phyloP scores from a whole-genome alignment of 2,797 vertebrate species.

The Alcedo quadribrachys region DNA sequence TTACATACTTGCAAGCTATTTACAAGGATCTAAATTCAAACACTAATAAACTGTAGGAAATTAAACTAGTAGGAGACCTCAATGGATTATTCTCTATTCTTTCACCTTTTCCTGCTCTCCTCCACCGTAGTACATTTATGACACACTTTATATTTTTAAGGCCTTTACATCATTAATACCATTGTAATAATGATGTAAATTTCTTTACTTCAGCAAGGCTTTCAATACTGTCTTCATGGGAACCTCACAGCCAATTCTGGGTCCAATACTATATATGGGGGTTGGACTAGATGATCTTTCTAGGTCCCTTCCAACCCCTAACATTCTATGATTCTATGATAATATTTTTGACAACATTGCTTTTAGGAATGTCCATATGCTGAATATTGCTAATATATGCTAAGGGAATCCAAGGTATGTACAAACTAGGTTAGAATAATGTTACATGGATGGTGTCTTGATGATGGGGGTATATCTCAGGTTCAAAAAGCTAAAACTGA shows the following conservation, averaged over 20 bases:
- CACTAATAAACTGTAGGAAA: background rate
- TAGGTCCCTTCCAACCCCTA: too few relatives aligned
- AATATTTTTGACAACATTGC: background rate
- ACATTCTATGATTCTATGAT: background rate
- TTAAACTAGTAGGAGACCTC: background rate
- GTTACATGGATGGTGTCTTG: background rate
- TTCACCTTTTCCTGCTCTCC: background rate
- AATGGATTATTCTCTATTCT: background rate
- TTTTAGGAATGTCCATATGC: background rate
- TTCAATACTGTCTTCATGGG: too few relatives aligned
- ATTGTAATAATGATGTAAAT: too few relatives aligned
- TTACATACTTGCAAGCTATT: background rate
- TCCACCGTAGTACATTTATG: background rate
- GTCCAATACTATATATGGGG: too few relatives aligned
- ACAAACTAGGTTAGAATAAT: background rate
- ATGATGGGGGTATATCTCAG: background rate
- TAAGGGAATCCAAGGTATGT: background rate
- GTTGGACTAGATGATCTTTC: too few relatives aligned
- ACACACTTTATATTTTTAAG: background rate
- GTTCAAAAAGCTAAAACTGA: background rate
- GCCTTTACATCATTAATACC: too few relatives aligned
- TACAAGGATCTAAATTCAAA: background rate
- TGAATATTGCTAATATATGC: background rate
- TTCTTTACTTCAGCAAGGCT: too few relatives aligned
- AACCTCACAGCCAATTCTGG: too few relatives aligned